Base-by-base conservation (phyloP, 2,797 vertebrate genomes). In the Gallinago stenura region DNA sequence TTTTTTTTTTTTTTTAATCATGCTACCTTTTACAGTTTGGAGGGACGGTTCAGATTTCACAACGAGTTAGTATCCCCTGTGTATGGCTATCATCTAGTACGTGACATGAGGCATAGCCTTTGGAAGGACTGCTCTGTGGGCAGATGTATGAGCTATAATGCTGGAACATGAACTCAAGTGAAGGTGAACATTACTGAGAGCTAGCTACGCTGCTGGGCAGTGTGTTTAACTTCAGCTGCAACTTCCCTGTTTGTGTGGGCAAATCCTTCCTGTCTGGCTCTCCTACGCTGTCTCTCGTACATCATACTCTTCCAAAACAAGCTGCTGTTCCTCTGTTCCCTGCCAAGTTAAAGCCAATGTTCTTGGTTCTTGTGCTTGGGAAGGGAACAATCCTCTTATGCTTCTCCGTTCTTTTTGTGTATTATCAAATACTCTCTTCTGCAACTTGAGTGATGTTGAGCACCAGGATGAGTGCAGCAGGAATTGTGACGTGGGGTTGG, bases 101-200 rank as follows among this genome's bases (percentile, higher is more conserved):
- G 2, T 14, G 77, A 11, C 33, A 18, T 25, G 8, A 20, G 45
- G 12, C 19, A 5, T 7, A 39, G 28, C 46, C 8, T 58, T 37
- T 54, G 54, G 35, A 46, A 7, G 57, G 58, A 10, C 25, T 46
- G 60, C 25, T n/a, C 48, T 19, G 13, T 19, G 65, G 64, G 58
- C 64, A 31, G 35, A 1, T 0, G 1, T 31, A n/a, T n/a, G 35
- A 45, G 62, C 18, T 30, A 0, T 26, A 35, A 15, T 0, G 2
- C 16, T 37, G 39, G 26, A 33, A 25, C 10, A 6, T 12, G 35
- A 50, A 12, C n/a, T 41, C 12, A 30, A 20, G 10, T 24, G 26
- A 8, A 24, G 20, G 46, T 46, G 41, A 66, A 9, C 3, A 2
- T 30, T 25, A 8, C 28, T 75, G 9, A 2, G 22, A 37, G 35